Conservation (phyloP, 2,888 invertebrate species). For the Epirrhoe tristata region DNA sequence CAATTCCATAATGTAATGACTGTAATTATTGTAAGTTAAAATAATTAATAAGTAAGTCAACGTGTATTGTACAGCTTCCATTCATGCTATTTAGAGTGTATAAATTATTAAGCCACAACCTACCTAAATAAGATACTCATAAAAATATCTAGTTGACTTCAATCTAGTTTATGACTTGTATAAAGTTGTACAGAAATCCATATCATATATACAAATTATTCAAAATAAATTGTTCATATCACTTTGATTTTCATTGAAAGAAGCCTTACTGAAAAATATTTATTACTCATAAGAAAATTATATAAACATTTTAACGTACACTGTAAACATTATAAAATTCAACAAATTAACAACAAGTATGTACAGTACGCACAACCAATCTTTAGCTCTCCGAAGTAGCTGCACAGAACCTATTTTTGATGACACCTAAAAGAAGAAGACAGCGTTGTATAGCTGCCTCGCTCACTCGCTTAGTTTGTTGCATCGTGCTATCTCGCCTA, state of each 20-base stretch:
- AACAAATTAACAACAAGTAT: constrained; percentile 28
- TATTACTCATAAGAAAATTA: constrained; percentile 18
- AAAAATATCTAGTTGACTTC: constrained; percentile 81
- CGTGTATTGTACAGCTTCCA: constrained; percentile 78
- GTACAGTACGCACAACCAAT: background rate
- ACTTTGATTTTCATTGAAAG: constrained; percentile 56
- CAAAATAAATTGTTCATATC: constrained; percentile 84
- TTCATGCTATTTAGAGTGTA: constrained; percentile 73
- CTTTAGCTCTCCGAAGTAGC: no score
- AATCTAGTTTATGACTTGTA: constrained; percentile 82
- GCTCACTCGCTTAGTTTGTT: no score
- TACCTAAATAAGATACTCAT: constrained; percentile 80
- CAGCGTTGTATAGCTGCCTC: no score
- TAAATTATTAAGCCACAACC: constrained; percentile 81
- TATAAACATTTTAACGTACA: constrained; percentile 27
- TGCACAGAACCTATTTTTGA: no score
- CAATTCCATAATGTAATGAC: constrained; percentile 74
- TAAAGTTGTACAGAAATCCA: constrained; percentile 84
- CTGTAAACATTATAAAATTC: constrained; percentile 1
- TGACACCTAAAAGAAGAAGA: no score
- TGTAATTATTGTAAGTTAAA: constrained; percentile 74
- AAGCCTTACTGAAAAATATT: constrained; percentile 11
- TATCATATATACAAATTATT: constrained; percentile 83
- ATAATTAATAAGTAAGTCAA: constrained; percentile 68
- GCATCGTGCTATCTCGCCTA: no score